Conservation (phyloP, 2,113 vertebrate genomes). For the Pygoscelis antarcticus region DNA sequence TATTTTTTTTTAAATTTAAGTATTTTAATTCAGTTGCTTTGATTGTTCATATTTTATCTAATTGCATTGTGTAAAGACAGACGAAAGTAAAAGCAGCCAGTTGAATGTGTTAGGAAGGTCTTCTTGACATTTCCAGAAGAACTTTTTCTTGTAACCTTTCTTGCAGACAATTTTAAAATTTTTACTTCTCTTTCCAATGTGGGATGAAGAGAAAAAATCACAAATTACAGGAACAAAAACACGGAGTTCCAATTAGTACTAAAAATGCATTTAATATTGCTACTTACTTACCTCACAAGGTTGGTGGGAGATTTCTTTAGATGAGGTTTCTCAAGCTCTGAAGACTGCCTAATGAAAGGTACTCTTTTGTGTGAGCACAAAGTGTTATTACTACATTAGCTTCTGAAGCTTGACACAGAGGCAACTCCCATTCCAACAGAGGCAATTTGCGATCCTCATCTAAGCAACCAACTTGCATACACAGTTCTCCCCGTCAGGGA, state of each 20-base stretch:
- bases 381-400: background rate
- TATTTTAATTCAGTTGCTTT: background rate
- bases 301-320: background rate
- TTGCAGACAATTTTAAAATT: background rate
- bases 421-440: slow-evolving; percentile 19
- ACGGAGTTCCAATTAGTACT: background rate
- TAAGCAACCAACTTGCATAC: background rate
- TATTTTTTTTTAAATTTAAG: accelerated
- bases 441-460: background rate
- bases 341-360: background rate
- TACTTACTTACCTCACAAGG: background rate
- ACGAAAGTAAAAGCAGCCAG: background rate
- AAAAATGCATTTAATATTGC: background rate
- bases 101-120: background rate
- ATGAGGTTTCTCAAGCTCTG: background rate
- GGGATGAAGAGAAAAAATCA: background rate
- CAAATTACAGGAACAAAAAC: background rate
- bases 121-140: background rate
- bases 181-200: background rate
- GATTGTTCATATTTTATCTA: background rate
- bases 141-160: background rate
- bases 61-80: background rate
- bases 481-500: background rate
- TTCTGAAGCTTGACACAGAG: background rate
- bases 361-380: background rate